Base-by-base conservation (phyloP, 2,797 vertebrate genomes). In the Acanthis flammea region DNA sequence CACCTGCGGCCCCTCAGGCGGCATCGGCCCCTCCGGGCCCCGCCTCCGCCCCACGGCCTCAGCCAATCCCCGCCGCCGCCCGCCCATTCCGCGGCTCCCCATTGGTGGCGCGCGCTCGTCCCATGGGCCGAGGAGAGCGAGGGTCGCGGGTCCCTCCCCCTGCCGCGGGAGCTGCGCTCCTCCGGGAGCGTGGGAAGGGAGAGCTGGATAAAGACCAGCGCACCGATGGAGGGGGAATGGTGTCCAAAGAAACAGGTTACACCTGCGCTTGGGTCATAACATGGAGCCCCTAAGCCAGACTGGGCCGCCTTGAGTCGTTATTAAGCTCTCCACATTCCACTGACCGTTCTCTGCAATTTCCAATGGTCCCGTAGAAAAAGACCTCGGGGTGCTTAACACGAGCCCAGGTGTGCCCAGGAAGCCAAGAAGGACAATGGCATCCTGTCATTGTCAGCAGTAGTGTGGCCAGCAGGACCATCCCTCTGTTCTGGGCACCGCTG, bases 161-260 rank as follows among this genome's bases (percentile, higher is more conserved):
- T 4, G 42, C 7, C 19, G 18, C 9, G 14, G 19, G 45, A 12
- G 8, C 8, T 7, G 19, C 31, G 19, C 31, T 3, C n/a, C 22
- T 22, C 12, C 9, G 4, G 50, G 23, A 41, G 9, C 12, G 28
- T 17, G 16, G 10, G 44, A 2, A 7, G 9, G 3, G 7, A 6
- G 4, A 2, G 8, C 18, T 2, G 1, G 9, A 18, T 42, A 18
- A 51, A 19, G 11, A 12, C 18, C 4, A 0, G 10, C 4, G 3
- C 14, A 4, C 41, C 13, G 58, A 0, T 2, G 12, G 3, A 13
- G 19, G 0, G 33, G 10, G 19, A 39, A 4, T 5, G 30, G 7
- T 25, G 8, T 3, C 14, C 67, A 0, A 2, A 21, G 48, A 41
- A 39, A 9, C 6, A 2, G 0, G 3, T 21, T 7, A 30, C 28